A percentile compares a stretch with the other conserved stretches of the same genome.
phyloP scores from a whole-genome alignment of 2,113 vertebrate genomes.

The Fregata magnificens region DNA sequence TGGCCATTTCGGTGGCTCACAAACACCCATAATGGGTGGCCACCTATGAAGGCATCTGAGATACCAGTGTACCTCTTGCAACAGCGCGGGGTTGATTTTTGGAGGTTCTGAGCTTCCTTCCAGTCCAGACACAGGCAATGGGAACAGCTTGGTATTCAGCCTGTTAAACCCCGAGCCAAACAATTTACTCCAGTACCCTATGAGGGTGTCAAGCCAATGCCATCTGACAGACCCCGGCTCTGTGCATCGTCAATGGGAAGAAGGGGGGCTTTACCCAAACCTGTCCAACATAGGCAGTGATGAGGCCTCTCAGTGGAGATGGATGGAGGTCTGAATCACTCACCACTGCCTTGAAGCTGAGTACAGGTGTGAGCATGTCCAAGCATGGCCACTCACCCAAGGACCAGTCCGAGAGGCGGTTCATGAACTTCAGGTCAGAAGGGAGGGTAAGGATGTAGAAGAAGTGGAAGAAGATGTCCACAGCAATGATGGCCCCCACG shows the following conservation, averaged over 20 bases:
- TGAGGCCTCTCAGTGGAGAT: neutral
- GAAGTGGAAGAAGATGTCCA: slow-evolving; percentile 93
- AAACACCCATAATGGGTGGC: no score
- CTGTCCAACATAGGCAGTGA: neutral
- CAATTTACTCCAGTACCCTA: neutral
- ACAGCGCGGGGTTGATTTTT: neutral
- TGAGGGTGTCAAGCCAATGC: neutral
- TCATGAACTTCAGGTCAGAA: slow-evolving; percentile 85
- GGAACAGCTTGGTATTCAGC: neutral
- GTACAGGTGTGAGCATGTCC: neutral
- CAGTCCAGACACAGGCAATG: neutral
- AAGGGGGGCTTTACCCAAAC: neutral
- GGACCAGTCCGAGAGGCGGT: slow-evolving; percentile 87
- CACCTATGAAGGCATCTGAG: neutral
- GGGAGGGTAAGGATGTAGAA: slow-evolving; percentile 96
- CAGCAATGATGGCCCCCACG: slow-evolving; percentile 71
- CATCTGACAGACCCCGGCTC: neutral
- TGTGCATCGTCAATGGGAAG: fast-evolving
- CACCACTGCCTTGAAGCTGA: neutral
- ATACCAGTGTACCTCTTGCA: neutral
- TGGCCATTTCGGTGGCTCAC: neutral
- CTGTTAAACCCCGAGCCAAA: neutral
- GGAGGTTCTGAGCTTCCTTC: neutral
- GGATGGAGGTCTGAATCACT: neutral
- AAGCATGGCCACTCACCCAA: slow-evolving; percentile 74